Evolutionary conservation across 2,888 invertebrate genomes (phyloP), one percentile per base, ranked within the genome.

Genomic region (Dendrolimus pini): DNA sequence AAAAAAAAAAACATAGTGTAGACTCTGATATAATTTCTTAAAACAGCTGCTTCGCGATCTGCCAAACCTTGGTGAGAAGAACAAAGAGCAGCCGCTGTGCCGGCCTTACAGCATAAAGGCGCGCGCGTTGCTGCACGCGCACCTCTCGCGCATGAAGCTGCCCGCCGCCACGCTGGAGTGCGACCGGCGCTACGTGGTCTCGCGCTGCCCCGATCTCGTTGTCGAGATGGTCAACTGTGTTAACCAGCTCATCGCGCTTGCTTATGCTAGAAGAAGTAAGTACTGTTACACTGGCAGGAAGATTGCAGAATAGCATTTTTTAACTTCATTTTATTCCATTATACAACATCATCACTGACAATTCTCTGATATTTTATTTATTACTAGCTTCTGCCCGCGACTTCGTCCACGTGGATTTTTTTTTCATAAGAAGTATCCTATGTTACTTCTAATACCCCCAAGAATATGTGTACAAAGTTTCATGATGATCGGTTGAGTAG

Each of bases 201-300:
- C 95, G 67, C 97, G 98, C 80, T 96, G 97, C 80, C 98, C 99
- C 0, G 97, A 97, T 82, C 93, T 99, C 54, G 95, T 99, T 58
- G 97, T 98, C 71, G 99, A 99, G 89, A 98, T 99, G 97, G 96
- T 99, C 58, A 97, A 96, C 75, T 97, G 98, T 80, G 96, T 98
- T 12, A 97, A 98, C 75, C 98, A 98, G 80, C 92, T 99, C 54
- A 97, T 98, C 60, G 94, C 98, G 77, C 92, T 98, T 62, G 97
- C 97, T 12, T 97, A 97, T 80, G 96, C 97, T 61, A 93, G 97
- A 66, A 94, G 98, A 92, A 94, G 96, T 96, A 85, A 93, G 94
- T 91, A 56, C 55, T 2, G 14, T 9, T 30, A 30, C 30, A 6
- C 30, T 57, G 7, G 12, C 54, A 9, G 41, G 41, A 30, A 30